These are phyloP conservation scores for Diloba caeruleocephala DNA, from an alignment of 2,888 invertebrate genomes.

Conservation along the genomic window DNA sequence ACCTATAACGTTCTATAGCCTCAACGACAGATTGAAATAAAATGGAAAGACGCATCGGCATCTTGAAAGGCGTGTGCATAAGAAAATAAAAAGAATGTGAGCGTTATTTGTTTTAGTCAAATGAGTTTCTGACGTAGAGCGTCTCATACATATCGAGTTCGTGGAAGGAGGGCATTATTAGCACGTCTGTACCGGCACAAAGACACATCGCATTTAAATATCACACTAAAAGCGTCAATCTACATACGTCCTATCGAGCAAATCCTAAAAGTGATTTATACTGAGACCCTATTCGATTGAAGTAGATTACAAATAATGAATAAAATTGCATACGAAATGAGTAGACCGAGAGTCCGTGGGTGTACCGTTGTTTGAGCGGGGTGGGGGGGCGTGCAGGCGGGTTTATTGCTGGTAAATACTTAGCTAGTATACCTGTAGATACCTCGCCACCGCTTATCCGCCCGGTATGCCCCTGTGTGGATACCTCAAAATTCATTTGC, in stretches of 20 bases:
- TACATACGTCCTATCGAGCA: conserved; percentile 85
- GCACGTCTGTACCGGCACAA: conserved; percentile 73
- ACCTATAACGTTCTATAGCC: conserved; percentile 45
- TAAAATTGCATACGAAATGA: conserved; percentile 89
- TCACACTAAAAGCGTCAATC: conserved; percentile 87
- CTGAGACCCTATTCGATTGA: conserved; percentile 86
- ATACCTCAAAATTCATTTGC: conserved; percentile 63
- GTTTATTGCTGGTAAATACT: conserved; percentile 82
- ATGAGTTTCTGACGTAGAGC: conserved; percentile 82
- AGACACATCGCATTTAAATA: conserved; percentile 85
- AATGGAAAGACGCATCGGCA: conserved; percentile 70
- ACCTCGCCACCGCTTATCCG: conserved; percentile 52
- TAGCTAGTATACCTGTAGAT: conserved; percentile 59
- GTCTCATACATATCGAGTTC: conserved; percentile 76
- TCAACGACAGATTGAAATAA: conserved; percentile 69
- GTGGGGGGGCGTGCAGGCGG: conserved; percentile 60
- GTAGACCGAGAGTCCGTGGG: conserved; percentile 81
- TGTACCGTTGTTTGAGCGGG: conserved; percentile 81
- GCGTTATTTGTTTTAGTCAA: conserved; percentile 85
- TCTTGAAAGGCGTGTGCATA: conserved; percentile 74
- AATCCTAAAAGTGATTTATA: conserved; percentile 88
- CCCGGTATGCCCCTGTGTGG: conserved; percentile 60
- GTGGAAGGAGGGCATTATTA: conserved; percentile 80
- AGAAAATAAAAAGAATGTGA: conserved; percentile 77
- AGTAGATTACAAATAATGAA: conserved; percentile 89